Conservation (phyloP, 2,888 invertebrate genomes). For the Microplitis manilae region DNA sequence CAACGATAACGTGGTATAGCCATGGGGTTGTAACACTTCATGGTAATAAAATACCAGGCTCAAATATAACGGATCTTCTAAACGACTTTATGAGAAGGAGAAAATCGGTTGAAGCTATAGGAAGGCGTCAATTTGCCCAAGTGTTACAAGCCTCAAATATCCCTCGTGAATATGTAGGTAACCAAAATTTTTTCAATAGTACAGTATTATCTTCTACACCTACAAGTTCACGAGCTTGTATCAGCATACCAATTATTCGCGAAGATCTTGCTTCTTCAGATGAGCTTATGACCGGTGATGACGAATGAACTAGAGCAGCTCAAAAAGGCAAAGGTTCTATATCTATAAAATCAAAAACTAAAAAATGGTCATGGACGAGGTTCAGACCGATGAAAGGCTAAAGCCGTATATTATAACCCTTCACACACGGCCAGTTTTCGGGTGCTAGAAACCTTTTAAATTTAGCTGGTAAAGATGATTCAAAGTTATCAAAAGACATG, state of each 20-base stretch:
- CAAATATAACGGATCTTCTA: too few species aligned
- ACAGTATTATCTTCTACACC: not conserved
- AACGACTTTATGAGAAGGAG: too few species aligned
- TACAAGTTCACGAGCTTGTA: not conserved
- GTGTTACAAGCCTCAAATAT: constrained; percentile 1
- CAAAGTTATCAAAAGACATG: not conserved
- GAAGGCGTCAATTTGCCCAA: not conserved
- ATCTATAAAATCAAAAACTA: too few species aligned
- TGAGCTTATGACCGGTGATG: too few species aligned
- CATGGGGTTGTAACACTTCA: too few species aligned
- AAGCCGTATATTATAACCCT: not conserved
- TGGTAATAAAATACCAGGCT: too few species aligned
- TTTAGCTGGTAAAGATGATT: not conserved
- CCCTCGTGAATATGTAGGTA: not conserved
- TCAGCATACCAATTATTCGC: too few species aligned
- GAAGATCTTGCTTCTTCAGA: too few species aligned
- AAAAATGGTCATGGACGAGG: not conserved
- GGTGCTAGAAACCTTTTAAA: not conserved
- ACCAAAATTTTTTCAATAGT: not conserved
- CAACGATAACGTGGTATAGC: too few species aligned
- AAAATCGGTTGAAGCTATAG: not conserved
- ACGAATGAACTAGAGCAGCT: too few species aligned
- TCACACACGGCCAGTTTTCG: not conserved
- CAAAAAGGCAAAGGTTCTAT: too few species aligned
- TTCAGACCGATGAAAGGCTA: not conserved